These are phyloP conservation scores for Antechinus flavipes DNA, from an alignment of 2,113 vertebrate species.

Conservation along the genomic window DNA sequence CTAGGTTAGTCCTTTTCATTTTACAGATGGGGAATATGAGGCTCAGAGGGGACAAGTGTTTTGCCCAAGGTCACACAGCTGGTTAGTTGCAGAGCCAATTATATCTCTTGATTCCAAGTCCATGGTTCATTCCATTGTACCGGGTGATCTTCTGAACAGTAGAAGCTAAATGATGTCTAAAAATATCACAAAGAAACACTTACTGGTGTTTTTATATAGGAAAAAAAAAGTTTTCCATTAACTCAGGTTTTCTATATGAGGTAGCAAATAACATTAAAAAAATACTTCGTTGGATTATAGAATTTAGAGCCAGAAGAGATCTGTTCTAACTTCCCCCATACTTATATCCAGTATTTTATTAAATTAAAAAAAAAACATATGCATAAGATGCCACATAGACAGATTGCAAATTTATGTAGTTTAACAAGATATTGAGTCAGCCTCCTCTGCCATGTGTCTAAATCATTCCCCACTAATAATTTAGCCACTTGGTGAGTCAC, in stretches of 20 bases:
- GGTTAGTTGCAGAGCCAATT: neutral
- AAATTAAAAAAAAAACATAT: neutral
- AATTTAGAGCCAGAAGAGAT: constrained; percentile 32
- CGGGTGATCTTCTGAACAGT: neutral
- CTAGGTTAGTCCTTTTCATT: neutral
- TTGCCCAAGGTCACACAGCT: constrained; percentile 3
- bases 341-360: neutral
- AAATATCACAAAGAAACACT: neutral
- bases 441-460: constrained; percentile 17
- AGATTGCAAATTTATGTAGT: constrained; percentile 18
- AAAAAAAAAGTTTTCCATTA: neutral
- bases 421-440: neutral
- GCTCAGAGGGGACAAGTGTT: neutral
- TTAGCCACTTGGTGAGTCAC: constrained; percentile 20
- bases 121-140: neutral
- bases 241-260: constrained; percentile 14
- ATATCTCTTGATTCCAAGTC: neutral
- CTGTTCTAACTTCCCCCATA: neutral
- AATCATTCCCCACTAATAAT: constrained; percentile 41
- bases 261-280: constrained; percentile 25
- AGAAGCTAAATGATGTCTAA: neutral
- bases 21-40: neutral
- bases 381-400: neutral
- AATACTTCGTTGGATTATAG: constrained; percentile 19
- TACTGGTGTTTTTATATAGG: constrained; percentile 14